Evolutionary conservation across 53 echinoderm and acorn worm species (phyloP), one percentile per base, ranked within the genome.

Genomic region (Stichopus horrens): DNA sequence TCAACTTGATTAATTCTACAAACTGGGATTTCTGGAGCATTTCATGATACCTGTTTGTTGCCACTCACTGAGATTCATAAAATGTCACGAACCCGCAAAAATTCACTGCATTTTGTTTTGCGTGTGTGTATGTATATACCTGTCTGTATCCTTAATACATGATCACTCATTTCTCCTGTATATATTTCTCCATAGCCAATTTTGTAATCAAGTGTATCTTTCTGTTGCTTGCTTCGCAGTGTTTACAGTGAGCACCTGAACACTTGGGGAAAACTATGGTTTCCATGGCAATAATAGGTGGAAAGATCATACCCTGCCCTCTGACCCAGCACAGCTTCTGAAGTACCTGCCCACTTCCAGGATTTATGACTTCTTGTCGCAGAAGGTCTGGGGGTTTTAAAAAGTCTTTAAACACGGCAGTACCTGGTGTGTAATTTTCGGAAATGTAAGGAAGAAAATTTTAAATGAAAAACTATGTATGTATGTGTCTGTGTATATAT

Each of bases 401-500:
- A 79, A 37, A 51, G 53, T 21, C 21, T 81, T 22, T 58, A 55
- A 57, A 57, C 58, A 56, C 81, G 57, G 81, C 81, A 55, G 6
- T 6, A 56, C 13, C 37, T 76, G 13, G 9, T 76, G 37, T 76
- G 81, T 81, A 71, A 16, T 71, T 71, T 16, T 19, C 20, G 9
- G 51, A 57, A 18, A 52, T 20, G n/a, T 79, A 76, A 21, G 56
- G 58, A 14, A 60, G 19, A 76, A 76, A 19, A 54, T 68, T 74
- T 66, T 87, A 73, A 76, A 76, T 37, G 57, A 74, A 19, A 76
- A 51, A 23, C 58, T 88, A 53, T 87, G 76, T 71, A 19, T 76
- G 88, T 55, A 53, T 88, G 86, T 86, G 86, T 86, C 65, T 88
- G 76, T 88, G 88, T 88, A 78, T 77, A 76, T 88, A 78, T 88